Evolutionary conservation across 2,797 vertebrate genomes (phyloP), one percentile per base, ranked within the genome.

Genomic region (Etheostoma perlongum): DNA sequence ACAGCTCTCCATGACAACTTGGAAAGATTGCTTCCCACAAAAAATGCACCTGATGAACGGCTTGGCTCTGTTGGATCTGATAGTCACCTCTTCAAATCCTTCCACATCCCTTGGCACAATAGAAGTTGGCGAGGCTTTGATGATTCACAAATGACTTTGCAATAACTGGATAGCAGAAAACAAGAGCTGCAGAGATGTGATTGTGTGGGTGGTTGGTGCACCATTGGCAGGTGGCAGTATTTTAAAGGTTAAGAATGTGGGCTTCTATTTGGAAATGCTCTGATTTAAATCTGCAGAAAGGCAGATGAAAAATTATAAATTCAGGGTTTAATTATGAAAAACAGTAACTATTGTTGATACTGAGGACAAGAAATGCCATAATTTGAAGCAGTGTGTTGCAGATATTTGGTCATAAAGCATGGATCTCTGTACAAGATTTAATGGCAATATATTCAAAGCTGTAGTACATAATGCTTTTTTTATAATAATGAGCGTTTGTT

Each of bases 191-290:
- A 59, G 82, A 82, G 83, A 83, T 82, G 78, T 78, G 81, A 59
- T 64, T 59, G 65, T 83, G 89, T 90, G 87, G 88, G 89, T 18
- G 83, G 84, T 25, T 5, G 4, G 59, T 78, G 85, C 55, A 46
- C 74, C 58, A 46, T 85, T 88, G 72, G 77, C 85, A 89, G 86
- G 88, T 89, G 85, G 88, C 85, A 36, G 80, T 36, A 55, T 85
- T 85, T 83, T 82, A 82, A 85, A 87, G 81, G 89, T 87, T 86
- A 80, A 79, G 83, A 77, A 78, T 85, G 82, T 88, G 83, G 82
- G 86, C 54, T 88, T 88, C 72, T 74, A 78, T 87, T 85, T 85
- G 72, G 65, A 88, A 69, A 71, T 63, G 81, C 44, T 72, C 14
- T 25, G 55, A 71, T 83, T 79, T 74, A 44, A 83, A 78, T 76